These are phyloP conservation scores for Tinea trinotella DNA, from an alignment of 2,888 invertebrate species.

Conservation along the genomic window DNA sequence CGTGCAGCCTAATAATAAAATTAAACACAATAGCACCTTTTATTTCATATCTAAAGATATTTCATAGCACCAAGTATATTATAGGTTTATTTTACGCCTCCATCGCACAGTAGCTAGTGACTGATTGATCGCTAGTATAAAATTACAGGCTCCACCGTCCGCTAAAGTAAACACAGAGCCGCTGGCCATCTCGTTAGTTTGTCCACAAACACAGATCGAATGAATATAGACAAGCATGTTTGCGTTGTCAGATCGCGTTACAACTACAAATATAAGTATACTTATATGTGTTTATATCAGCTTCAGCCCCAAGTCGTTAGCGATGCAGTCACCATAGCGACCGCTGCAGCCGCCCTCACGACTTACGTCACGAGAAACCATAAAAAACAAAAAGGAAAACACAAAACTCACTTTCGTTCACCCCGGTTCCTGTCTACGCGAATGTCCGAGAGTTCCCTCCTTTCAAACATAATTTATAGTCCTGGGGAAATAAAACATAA, in stretches of 20 bases:
- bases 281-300: conserved; percentile 6
- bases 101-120: conserved; percentile 22
- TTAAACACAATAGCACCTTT: no score
- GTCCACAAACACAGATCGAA: conserved; percentile 62
- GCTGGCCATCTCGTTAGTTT: conserved; percentile 58
- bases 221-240: conserved; percentile 65
- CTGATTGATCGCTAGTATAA: conserved; percentile 30
- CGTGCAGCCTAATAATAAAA: no score
- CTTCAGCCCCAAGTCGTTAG: neutral
- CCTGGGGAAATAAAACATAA: conserved; percentile 73
- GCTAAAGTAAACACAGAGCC: conserved; percentile 47
- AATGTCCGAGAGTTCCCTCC: conserved; percentile 71
- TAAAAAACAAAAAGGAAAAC: conserved; percentile 62
- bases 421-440: conserved; percentile 66
- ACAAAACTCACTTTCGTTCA: conserved; percentile 60
- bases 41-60: no score
- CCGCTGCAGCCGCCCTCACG: conserved; percentile 53
- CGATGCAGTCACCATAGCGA: conserved; percentile 63
- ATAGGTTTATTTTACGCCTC: no score
- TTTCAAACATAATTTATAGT: conserved; percentile 74
- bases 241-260: conserved; percentile 56
- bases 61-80: no score
- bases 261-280: conserved; percentile 48
- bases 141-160: conserved; percentile 36
- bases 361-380: conserved; percentile 52